Conservation (phyloP, 2,797 vertebrate genomes). For the Neosilurus mollespiculum region DNA sequence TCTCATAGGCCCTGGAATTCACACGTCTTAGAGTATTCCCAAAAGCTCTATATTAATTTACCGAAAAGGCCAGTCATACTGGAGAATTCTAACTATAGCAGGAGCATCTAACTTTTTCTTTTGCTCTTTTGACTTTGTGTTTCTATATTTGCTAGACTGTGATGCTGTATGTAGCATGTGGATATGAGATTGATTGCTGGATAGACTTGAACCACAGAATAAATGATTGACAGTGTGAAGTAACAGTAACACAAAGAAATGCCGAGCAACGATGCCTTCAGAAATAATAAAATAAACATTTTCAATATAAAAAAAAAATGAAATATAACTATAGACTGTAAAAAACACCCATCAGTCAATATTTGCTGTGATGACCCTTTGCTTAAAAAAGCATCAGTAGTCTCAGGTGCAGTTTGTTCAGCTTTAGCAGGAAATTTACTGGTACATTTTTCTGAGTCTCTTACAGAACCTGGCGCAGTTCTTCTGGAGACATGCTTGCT, state of each 20-base stretch:
- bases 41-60: neutral
- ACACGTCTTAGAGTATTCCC: neutral
- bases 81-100: neutral
- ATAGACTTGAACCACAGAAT: neutral
- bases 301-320: no score
- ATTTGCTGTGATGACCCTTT: no score
- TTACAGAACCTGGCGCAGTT: no score
- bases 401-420: no score
- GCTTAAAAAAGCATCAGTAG: no score
- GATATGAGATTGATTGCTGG: neutral
- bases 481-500: no score
- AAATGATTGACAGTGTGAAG: no score
- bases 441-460: no score
- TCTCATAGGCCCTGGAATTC: neutral
- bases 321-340: neutral
- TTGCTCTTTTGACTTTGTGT: neutral
- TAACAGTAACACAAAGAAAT: neutral
- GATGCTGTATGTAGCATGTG: neutral
- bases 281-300: no score
- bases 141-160: neutral
- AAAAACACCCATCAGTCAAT: no score
- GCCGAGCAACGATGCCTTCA: no score
- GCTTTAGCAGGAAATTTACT: no score
- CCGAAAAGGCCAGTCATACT: neutral
- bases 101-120: neutral